Evolutionary conservation across 2,113 vertebrate species (phyloP), one percentile per base, ranked within the genome.

Genomic region (Candoia aspera): DNA sequence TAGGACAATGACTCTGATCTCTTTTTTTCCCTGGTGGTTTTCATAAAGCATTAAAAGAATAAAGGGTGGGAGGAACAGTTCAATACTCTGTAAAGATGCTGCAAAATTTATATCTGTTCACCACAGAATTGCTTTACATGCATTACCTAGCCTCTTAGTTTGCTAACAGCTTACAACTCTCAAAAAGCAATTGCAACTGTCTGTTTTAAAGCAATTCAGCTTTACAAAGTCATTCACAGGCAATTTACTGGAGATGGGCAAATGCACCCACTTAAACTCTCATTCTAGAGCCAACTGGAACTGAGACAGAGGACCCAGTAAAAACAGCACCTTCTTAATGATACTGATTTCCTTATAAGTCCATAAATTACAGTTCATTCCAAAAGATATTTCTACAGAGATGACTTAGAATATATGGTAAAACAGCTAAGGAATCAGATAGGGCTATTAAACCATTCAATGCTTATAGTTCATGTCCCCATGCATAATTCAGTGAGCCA

Each of bases 291-390:
- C 8, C 4, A 46, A 8, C 53, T 13, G 96, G 93, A 94, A 93
- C 93, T 90, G 85, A 42, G 17, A 90, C 4, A 46, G 42, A 73
- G 64, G n/a, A 73, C 57, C 26, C 57, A 93, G 21, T 94, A 85
- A 95, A 96, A 96, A 42, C 90, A 94, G 68, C 53, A 91, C 59
- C 87, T 96, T 94, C 62, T 90, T 94, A 95, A 96, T 93, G 84
- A 92, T 21, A 89, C 57, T 90, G n/a, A 53, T 95, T 95, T 95
- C 26, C 89, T 90, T 84, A 53, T 93, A 95, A 96, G 94, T 93
- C 92, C 53, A 92, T 95, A 96, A 96, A 96, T 96, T 91, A 94
- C 17, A 94, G 68, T 91, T 96, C 6, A 12, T 92, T 95, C 93
- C n/a, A 93, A 94, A 95, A 0, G 17, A 95, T n/a, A 93, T 13